Evolutionary conservation across 2,113 vertebrate genomes (phyloP).

Genomic region (Salvelinus fontinalis): DNA sequence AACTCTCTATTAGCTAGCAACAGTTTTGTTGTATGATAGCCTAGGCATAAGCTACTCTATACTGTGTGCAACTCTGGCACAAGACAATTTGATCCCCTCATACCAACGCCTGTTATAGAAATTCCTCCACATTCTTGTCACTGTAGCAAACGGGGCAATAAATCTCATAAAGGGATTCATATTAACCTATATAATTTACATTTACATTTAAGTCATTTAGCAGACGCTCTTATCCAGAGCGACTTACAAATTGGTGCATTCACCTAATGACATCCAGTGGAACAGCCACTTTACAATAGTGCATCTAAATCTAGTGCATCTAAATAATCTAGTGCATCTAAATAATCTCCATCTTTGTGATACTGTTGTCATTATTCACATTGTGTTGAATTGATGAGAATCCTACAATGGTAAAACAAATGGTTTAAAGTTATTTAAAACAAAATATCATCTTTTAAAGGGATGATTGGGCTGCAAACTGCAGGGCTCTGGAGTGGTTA

Average conservation of each 20-base stretch:
- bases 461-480: conserved; percentile 49
- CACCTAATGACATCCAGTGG: too few relatives aligned
- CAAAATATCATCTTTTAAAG: conserved; percentile 23
- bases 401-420: not conserved
- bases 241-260: too few relatives aligned
- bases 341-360: not conserved
- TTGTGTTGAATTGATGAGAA: not conserved
- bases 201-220: too few relatives aligned
- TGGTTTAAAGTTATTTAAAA: not conserved
- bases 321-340: too few relatives aligned
- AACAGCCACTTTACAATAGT: too few relatives aligned
- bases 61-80: too few relatives aligned
- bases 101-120: not conserved
- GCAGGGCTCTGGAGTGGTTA: conserved; percentile 37
- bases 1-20: too few relatives aligned
- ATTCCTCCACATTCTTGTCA: not conserved
- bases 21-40: too few relatives aligned
- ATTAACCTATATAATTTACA: not conserved
- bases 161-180: not conserved
- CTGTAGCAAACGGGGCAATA: not conserved
- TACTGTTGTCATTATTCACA: not conserved
- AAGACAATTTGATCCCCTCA: not conserved
- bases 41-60: too few relatives aligned
- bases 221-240: too few relatives aligned
- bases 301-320: too few relatives aligned